Evolutionary conservation across 2,797 vertebrate genomes (phyloP), one percentile per base, ranked within the genome.

Genomic region (Picus viridis): DNA sequence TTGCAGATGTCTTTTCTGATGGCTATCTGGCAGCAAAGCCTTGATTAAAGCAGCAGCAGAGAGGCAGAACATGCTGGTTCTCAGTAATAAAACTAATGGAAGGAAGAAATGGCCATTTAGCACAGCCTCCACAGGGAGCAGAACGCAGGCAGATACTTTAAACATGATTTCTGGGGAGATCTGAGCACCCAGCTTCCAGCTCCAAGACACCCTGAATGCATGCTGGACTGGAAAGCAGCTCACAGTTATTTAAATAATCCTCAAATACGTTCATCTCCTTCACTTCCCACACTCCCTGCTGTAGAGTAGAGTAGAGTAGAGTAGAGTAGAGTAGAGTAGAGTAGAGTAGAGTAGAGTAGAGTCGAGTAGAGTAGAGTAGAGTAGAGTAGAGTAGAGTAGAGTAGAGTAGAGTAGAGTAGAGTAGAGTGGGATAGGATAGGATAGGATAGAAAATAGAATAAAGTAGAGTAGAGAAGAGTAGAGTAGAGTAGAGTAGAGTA

Each of bases 1-100:
- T 92, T 95, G 94, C 95, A 96, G 93, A 95, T 96, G 83, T 73
- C 90, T 90, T 77, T 89, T 82, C 87, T 65, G 92, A 94, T 89
- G 89, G 90, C 85, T 95, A 93, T 95, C 92, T 87, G 83, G 70
- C 34, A 92, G 82, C 92, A 79, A 36, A 83, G 83, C 87, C 88
- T 81, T 72, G 73, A 88, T 90, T 92, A 90, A 89, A 79, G 86
- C 70, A n/a, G n/a, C n/a, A 92, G 87, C 30, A 4, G 53, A 94
- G 63, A 83, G 45, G 83, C 87, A 94, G 89, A 88, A 73, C 67
- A 29, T 84, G 82, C 84, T 86, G 41, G 75, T 78, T 94, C 84
- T 83, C 57, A 20, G 85, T 59, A 93, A 94, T 86, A 90, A 94
- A 92, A 82, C 49, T 65, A 84, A 94, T 63, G 68, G 85, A 57